phyloP scores from a whole-genome alignment of 1,140 invertebrate genomes.

The Leptestheria dahalacensis region DNA sequence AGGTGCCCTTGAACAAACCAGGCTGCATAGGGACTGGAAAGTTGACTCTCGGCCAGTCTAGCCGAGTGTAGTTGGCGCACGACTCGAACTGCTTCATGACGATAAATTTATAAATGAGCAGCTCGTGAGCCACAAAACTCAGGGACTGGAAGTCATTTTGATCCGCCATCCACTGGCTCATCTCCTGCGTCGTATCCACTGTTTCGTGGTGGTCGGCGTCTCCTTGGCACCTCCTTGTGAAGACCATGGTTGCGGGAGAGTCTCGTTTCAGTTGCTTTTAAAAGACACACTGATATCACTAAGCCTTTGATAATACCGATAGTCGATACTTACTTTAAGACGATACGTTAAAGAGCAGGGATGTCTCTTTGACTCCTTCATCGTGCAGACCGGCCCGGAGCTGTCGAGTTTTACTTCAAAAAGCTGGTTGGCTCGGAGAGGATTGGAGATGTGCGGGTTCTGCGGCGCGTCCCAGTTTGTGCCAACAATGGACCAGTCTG shows the following conservation, averaged over 20 bases:
- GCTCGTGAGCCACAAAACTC: conserved; percentile 1
- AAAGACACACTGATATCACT: neutral
- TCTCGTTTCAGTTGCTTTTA: neutral
- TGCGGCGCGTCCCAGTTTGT: neutral
- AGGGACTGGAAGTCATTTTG: conserved; percentile 1
- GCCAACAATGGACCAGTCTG: neutral
- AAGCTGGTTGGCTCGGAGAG: neutral
- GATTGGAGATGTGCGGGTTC: conserved; percentile 4
- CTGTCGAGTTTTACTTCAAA: conserved; percentile 1
- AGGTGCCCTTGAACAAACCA: conserved; percentile 22
- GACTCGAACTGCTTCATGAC: conserved; percentile 8
- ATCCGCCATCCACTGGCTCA: conserved; percentile 7
- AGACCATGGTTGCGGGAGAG: neutral
- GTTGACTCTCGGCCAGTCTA: neutral
- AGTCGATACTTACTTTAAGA: neutral
- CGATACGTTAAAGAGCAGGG: neutral
- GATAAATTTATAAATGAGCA: conserved; percentile 13
- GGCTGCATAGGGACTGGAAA: conserved; percentile 19
- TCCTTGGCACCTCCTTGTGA: neutral
- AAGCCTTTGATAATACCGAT: neutral
- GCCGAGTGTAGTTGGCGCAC: conserved; percentile 2
- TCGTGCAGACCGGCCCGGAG: neutral
- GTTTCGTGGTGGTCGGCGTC: neutral
- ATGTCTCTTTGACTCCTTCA: neutral
- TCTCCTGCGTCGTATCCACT: neutral